These are phyloP conservation scores for Holotrichia oblita DNA, from an alignment of 1,140 invertebrate species.

Conservation along the genomic window DNA sequence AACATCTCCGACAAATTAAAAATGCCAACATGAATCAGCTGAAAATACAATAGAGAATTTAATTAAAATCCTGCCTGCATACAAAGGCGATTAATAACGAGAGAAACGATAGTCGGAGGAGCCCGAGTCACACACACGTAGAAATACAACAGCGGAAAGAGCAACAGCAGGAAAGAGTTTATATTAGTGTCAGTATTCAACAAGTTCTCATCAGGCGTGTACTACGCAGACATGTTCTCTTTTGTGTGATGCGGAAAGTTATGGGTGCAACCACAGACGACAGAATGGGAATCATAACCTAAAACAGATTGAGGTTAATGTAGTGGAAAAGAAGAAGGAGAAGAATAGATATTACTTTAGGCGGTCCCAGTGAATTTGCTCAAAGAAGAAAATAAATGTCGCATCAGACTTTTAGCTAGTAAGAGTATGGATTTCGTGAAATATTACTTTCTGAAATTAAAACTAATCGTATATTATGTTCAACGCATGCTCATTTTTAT, in stretches of 20 bases:
- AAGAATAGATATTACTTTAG: conserved; percentile 2
- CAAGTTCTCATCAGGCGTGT: conserved; percentile 20
- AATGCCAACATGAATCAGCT: conserved; percentile 40
- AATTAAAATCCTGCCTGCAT: conserved; percentile 37
- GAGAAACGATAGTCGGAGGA: conserved; percentile 21
- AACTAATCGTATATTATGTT: not conserved
- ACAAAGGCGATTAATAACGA: conserved; percentile 37
- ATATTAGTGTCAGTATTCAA: conserved; percentile 32
- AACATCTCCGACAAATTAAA: conserved; percentile 32
- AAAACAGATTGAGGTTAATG: conserved; percentile 41
- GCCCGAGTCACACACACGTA: not conserved
- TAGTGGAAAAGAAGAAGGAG: conserved; percentile 36
- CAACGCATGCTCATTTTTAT: not conserved
- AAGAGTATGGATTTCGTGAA: not conserved
- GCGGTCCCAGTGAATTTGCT: not conserved
- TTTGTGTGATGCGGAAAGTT: conserved; percentile 17
- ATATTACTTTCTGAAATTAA: not conserved
- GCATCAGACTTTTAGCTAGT: not conserved
- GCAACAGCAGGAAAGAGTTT: conserved; percentile 19
- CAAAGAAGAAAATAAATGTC: conserved; percentile 1
- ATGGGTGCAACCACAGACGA: conserved; percentile 16
- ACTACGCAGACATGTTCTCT: conserved; percentile 4
- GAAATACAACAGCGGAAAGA: conserved; percentile 6
- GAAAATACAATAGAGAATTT: conserved; percentile 39
- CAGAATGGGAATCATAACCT: conserved; percentile 38